Evolutionary conservation across 2,888 invertebrate species (phyloP).

Genomic region (Parnassius orleans): DNA sequence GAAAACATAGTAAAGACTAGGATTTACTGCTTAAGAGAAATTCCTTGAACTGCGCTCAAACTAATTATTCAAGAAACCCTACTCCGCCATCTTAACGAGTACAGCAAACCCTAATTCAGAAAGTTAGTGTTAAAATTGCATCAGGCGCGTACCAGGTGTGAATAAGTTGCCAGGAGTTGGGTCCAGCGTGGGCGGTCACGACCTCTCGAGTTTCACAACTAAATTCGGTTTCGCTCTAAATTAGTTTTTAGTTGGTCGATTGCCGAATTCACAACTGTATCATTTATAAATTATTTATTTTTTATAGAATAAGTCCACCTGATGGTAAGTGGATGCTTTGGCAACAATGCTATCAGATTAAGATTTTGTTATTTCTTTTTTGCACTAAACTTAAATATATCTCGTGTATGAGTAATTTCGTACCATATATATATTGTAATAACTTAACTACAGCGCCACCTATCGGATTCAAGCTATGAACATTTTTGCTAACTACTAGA

Average conservation of each 20-base stretch:
- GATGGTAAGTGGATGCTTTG: no score
- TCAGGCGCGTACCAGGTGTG: constrained; percentile 29
- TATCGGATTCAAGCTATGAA: no score
- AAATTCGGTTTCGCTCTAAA: constrained; percentile 29
- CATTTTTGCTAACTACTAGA: no score
- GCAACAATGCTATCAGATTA: no score
- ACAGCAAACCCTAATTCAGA: constrained; percentile 25
- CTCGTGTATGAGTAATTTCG: no score
- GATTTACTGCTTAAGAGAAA: constrained; percentile 7
- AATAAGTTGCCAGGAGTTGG: constrained; percentile 1
- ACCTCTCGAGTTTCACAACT: constrained; percentile 27
- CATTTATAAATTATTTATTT: constrained; percentile 12
- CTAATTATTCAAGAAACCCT: constrained; percentile 27
- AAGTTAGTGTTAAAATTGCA: constrained; percentile 31
- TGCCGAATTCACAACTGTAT: constrained; percentile 21
- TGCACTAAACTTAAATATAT: no score
- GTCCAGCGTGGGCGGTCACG: constrained; percentile 9
- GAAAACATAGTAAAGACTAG: neutral
- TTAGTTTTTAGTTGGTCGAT: constrained; percentile 29
- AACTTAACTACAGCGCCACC: no score
- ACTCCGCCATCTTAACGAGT: constrained; percentile 28
- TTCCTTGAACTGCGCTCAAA: constrained; percentile 17
- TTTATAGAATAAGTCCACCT: no score
- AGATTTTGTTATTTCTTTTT: no score
- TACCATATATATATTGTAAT: no score